phyloP scores from a whole-genome alignment of 2,797 vertebrate genomes.

The Malurus leucopterus region DNA sequence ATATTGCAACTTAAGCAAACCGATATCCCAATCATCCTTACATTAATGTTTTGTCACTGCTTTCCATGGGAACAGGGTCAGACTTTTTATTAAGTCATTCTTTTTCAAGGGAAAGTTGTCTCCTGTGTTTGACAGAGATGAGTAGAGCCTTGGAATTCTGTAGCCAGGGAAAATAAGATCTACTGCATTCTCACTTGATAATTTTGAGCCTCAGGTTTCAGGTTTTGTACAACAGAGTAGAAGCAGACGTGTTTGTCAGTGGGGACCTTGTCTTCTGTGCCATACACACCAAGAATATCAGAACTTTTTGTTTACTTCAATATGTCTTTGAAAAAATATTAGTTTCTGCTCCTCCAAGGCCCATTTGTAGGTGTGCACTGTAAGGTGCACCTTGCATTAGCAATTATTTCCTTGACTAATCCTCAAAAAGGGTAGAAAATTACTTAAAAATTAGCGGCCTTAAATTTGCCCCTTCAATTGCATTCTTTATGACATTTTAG shows the following conservation, averaged over 20 bases:
- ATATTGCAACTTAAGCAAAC: neutral
- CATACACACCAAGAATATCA: neutral
- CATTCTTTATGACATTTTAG: slow-evolving; percentile 70
- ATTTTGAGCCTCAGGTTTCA: neutral
- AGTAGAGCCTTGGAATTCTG: fast-evolving
- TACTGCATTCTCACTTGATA: neutral
- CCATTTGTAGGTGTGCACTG: neutral
- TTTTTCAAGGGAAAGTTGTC: neutral
- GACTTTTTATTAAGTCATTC: neutral
- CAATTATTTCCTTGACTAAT: slow-evolving; percentile 62
- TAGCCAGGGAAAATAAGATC: neutral
- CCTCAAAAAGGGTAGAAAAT: slow-evolving; percentile 56
- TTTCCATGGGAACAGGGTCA: neutral
- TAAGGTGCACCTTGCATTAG: slow-evolving; percentile 14
- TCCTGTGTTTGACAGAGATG: neutral
- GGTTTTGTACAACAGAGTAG: neutral
- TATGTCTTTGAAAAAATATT: neutral
- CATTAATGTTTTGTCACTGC: neutral
- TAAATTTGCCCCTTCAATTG: slow-evolving; percentile 45
- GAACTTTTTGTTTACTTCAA: neutral
- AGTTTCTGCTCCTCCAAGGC: neutral
- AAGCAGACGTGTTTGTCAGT: neutral
- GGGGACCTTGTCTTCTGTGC: neutral
- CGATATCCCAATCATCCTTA: neutral
- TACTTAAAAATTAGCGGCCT: slow-evolving; percentile 61